Conservation (phyloP, 2,113 vertebrate species). For the Pseudorasbora parva region DNA sequence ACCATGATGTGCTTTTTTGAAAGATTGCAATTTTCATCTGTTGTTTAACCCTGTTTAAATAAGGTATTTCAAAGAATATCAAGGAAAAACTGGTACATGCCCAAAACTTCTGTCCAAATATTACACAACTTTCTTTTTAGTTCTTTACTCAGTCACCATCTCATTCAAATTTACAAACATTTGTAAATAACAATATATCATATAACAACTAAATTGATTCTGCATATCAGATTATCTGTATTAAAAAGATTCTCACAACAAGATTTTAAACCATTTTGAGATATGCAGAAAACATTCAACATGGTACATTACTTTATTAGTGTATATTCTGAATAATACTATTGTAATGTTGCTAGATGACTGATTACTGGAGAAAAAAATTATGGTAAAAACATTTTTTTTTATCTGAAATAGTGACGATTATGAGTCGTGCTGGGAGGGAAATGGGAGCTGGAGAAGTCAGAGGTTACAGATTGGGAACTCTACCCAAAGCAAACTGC, state of each 20-base stretch:
- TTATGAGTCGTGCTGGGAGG: neutral
- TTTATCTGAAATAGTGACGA: neutral
- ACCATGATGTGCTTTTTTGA: neutral
- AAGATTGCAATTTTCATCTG: too few relatives aligned
- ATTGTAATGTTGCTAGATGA: neutral
- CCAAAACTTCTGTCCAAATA: too few relatives aligned
- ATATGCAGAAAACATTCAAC: neutral
- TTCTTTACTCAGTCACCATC: too few relatives aligned
- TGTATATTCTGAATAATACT: neutral
- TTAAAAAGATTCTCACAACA: too few relatives aligned
- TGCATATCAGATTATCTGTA: neutral
- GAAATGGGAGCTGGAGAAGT: neutral
- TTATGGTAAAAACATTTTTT: neutral
- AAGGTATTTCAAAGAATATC: too few relatives aligned
- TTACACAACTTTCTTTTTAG: too few relatives aligned
- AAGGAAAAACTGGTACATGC: too few relatives aligned
- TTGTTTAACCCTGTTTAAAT: too few relatives aligned
- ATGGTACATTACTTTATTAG: neutral
- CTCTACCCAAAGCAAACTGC: neutral
- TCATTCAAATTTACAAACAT: too few relatives aligned
- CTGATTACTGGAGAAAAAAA: neutral
- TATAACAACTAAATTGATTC: neutral
- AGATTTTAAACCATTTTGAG: neutral
- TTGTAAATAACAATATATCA: neutral
- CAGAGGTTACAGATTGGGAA: neutral